A percentile compares a stretch with the other conserved stretches of the same genome.
Conservation (phyloP, 2,888 invertebrate species). For the Ormyrus labotus region DNA sequence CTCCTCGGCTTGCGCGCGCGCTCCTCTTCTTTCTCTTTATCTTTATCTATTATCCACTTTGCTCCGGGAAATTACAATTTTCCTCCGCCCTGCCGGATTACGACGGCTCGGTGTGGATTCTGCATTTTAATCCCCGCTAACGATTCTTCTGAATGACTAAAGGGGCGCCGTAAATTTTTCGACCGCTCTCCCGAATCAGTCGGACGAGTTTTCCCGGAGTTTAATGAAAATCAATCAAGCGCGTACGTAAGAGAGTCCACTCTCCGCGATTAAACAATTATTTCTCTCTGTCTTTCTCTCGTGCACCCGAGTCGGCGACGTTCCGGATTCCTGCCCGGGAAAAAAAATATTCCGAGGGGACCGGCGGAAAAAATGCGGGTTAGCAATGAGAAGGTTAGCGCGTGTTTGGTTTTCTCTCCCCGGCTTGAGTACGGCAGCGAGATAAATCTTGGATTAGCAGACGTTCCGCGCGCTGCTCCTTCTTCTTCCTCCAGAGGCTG, state of each 20-base stretch:
- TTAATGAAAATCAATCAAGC: too few relatives aligned
- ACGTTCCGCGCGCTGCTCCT: slow-evolving; percentile 51
- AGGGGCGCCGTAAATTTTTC: neutral
- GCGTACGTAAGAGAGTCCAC: too few relatives aligned
- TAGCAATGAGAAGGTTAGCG: slow-evolving; percentile 24
- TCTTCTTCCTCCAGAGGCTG: slow-evolving; percentile 42
- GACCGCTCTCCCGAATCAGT: neutral
- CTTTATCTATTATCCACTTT: slow-evolving; percentile 50
- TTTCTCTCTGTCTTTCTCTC: neutral
- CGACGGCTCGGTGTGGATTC: neutral
- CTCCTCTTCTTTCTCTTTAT: slow-evolving; percentile 54
- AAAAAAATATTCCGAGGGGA: neutral
- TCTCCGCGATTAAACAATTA: too few relatives aligned
- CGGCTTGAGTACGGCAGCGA: slow-evolving; percentile 62
- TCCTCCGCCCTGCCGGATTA: slow-evolving; percentile 24
- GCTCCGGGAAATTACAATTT: slow-evolving; percentile 49
- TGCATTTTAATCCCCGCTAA: slow-evolving; percentile 9
- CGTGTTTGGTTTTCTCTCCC: slow-evolving; percentile 20
- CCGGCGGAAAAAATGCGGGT: slow-evolving; percentile 46
- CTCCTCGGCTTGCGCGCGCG: neutral
- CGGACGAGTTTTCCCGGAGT: too few relatives aligned
- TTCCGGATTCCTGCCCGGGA: neutral
- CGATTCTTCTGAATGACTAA: neutral
- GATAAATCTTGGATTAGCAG: slow-evolving; percentile 74
- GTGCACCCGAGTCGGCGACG: neutral